Evolutionary conservation across 2,797 vertebrate genomes (phyloP).

Genomic region (Typhlichthys subterraneus): DNA sequence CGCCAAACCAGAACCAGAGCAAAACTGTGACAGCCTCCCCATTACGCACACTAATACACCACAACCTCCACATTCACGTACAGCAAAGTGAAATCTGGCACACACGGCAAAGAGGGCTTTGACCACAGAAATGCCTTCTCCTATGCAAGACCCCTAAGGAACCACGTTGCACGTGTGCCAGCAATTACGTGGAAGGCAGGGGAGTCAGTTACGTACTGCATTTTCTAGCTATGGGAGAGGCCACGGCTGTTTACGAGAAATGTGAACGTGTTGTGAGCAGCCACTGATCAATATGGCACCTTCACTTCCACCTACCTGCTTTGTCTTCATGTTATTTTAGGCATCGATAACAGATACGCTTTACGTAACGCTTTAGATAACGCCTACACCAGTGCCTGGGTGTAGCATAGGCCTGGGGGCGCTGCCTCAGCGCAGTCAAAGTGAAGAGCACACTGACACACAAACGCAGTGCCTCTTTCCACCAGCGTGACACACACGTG

Average conservation of each 20-base stretch:
- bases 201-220: slow-evolving; percentile 65
- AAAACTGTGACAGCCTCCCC: slow-evolving; percentile 61
- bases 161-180: slow-evolving; percentile 50
- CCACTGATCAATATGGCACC: slow-evolving; percentile 67
- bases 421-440: slow-evolving; percentile 34
- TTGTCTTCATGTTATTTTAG: slow-evolving; percentile 63
- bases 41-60: slow-evolving; percentile 35
- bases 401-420: slow-evolving; percentile 14
- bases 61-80: slow-evolving; percentile 29
- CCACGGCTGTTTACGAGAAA: slow-evolving; percentile 54
- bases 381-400: slow-evolving; percentile 45
- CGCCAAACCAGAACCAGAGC: slow-evolving; percentile 53
- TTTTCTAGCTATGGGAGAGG: slow-evolving; percentile 46
- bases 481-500: slow-evolving; percentile 27
- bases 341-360: slow-evolving; percentile 53
- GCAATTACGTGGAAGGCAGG: slow-evolving; percentile 51
- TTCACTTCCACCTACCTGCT: slow-evolving; percentile 36
- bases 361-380: slow-evolving; percentile 46
- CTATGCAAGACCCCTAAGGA: slow-evolving; percentile 46
- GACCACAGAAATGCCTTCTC: slow-evolving; percentile 35
- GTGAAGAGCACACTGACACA: slow-evolving; percentile 32
- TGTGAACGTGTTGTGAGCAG: slow-evolving; percentile 55
- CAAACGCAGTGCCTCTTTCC: slow-evolving; percentile 19
- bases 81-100: slow-evolving; percentile 34
- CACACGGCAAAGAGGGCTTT: slow-evolving; percentile 26